A percentile compares a stretch with the other conserved stretches of the same genome.
Conservation (phyloP, 2,797 vertebrate genomes). For the Rhinogobio ventralis region DNA sequence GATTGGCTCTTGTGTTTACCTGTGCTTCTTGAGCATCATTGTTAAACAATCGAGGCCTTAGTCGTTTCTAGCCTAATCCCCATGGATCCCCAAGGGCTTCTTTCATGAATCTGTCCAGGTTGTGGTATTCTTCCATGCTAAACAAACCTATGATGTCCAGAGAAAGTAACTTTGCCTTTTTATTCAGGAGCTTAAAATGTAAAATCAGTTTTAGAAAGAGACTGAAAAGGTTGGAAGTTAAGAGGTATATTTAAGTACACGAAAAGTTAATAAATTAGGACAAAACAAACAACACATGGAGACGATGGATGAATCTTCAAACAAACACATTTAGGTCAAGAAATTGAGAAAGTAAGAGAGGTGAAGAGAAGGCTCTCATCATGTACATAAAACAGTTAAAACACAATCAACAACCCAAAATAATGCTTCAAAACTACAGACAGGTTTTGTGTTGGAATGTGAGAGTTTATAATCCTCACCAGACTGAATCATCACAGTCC, state of each 20-base stretch:
- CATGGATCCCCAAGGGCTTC: too few relatives aligned
- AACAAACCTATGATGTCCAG: not conserved
- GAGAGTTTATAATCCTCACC: constrained; percentile 24
- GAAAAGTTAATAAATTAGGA: not conserved
- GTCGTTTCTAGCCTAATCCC: not conserved
- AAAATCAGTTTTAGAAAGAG: not conserved
- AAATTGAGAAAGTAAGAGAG: not conserved
- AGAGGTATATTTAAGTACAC: too few relatives aligned
- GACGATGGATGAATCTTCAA: too few relatives aligned
- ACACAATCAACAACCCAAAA: not conserved
- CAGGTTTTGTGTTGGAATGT: not conserved
- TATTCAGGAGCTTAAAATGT: not conserved
- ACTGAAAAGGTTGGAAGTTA: not conserved
- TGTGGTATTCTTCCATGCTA: too few relatives aligned
- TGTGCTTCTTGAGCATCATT: not conserved
- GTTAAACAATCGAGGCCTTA: not conserved
- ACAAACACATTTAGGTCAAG: not conserved
- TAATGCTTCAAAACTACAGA: not conserved
- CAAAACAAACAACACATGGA: not conserved
- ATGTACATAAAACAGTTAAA: not conserved
- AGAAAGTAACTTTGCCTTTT: not conserved
- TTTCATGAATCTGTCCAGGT: not conserved
- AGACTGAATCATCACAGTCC: constrained; percentile 37
- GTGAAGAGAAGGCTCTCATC: not conserved
- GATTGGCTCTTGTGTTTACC: not conserved